A percentile compares a stretch with the other conserved stretches of the same genome.
phyloP scores from a whole-genome alignment of 2,797 vertebrate genomes.

The Pristis pectinata region DNA sequence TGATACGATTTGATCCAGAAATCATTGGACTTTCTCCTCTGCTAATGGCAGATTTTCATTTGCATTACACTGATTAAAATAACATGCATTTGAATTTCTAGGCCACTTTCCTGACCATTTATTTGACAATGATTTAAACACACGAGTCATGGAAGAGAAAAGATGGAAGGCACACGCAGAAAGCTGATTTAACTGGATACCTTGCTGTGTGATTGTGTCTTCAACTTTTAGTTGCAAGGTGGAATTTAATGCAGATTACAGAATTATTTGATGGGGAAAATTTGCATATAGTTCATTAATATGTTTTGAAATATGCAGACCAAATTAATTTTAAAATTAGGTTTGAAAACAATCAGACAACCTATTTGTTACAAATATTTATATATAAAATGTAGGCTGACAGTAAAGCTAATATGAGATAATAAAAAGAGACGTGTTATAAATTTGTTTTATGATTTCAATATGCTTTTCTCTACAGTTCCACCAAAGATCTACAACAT shows the following conservation, averaged over 20 bases:
- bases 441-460: background rate
- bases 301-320: background rate
- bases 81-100: background rate
- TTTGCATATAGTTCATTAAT: background rate
- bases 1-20: too few relatives aligned
- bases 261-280: background rate
- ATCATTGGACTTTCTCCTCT: too few relatives aligned
- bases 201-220: background rate
- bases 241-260: constrained; percentile 8
- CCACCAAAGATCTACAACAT: constrained; percentile 67
- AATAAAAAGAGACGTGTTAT: background rate
- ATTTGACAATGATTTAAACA: background rate
- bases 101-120: background rate
- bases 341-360: background rate
- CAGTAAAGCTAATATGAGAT: background rate
- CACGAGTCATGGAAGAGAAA: too few relatives aligned
- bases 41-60: too few relatives aligned
- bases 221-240: background rate
- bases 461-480: constrained; percentile 51
- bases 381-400: background rate
- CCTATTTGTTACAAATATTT: background rate
- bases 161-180: background rate
- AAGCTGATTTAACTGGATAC: background rate
- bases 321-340: constrained; percentile 2
- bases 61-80: too few relatives aligned